Conservation (phyloP, 2,113 vertebrate genomes). For the Marmota monax region DNA sequence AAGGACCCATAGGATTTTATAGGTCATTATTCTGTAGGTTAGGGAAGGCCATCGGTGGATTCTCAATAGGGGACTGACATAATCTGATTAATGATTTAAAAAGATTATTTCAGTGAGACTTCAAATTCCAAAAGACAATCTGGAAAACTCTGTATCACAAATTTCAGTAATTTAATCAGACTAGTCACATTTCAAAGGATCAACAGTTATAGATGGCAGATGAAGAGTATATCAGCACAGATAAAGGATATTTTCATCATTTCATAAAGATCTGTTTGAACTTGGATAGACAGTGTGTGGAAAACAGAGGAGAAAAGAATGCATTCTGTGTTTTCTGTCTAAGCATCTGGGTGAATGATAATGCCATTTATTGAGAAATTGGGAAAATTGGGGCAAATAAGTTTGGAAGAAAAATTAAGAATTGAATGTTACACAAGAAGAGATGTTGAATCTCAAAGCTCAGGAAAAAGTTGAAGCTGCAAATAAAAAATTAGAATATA, state of each 20-base stretch:
- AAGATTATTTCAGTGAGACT: neutral
- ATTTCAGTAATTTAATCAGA: neutral
- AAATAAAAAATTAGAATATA: neutral
- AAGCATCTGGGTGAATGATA: neutral
- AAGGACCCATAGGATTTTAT: neutral
- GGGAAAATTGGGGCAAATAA: neutral
- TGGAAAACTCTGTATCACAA: neutral
- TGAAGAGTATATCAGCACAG: neutral
- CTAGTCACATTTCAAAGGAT: neutral
- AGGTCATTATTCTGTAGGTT: neutral
- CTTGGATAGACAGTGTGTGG: neutral
- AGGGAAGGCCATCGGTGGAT: neutral
- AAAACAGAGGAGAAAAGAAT: neutral
- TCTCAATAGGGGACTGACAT: neutral
- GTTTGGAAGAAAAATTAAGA: neutral
- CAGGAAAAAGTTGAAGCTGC: neutral
- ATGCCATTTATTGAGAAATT: neutral
- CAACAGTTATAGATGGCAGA: neutral
- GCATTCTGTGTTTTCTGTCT: neutral
- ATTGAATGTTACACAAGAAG: neutral
- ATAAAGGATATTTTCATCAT: neutral
- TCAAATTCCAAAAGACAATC: neutral
- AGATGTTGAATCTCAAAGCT: neutral
- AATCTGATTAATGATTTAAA: slow-evolving; percentile 17
- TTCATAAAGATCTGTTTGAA: neutral